phyloP scores from a whole-genome alignment of 2,797 vertebrate genomes.

The Pseudochirops cupreus region DNA sequence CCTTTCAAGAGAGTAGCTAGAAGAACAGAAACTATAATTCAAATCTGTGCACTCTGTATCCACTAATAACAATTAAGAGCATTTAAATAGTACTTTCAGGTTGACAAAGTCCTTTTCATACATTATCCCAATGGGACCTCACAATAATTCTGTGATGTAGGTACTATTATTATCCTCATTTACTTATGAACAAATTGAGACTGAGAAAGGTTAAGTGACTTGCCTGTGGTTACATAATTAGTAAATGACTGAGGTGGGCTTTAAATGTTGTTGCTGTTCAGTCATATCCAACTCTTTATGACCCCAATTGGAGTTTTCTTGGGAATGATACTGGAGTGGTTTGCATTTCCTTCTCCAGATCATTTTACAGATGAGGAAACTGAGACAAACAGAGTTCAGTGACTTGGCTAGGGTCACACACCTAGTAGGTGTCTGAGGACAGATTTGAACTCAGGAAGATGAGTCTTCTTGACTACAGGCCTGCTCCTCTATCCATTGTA shows the following conservation, averaged over 20 bases:
- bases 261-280: neutral
- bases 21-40: neutral
- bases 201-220: neutral
- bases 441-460: neutral
- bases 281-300: neutral
- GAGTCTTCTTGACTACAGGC: neutral
- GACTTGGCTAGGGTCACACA: neutral
- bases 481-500: neutral
- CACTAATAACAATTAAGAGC: neutral
- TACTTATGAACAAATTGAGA: neutral
- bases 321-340: neutral
- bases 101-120: neutral
- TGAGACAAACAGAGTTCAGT: neutral
- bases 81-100: neutral
- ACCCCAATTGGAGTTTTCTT: neutral
- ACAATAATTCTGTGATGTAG: neutral
- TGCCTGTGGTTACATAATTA: neutral
- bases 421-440: neutral
- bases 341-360: neutral
- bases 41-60: neutral
- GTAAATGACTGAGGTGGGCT: neutral
- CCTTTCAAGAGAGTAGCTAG: neutral
- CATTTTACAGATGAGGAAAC: neutral
- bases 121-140: neutral
- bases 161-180: neutral